These are phyloP conservation scores for Phaenicophaeus curvirostris DNA, from an alignment of 2,797 vertebrate species.

Conservation along the genomic window DNA sequence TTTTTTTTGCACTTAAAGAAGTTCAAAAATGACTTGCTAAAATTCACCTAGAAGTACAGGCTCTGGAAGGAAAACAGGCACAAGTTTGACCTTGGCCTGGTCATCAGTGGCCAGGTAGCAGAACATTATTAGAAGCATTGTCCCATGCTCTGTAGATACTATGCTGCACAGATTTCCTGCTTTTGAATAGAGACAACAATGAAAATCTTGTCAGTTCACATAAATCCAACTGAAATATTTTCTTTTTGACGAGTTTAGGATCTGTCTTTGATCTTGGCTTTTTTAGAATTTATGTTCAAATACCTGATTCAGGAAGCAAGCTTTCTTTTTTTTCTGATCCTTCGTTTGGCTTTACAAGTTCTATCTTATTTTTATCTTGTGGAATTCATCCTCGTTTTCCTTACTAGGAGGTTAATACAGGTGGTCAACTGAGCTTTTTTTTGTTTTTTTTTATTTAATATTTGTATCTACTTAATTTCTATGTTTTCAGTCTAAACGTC, in stretches of 20 bases:
- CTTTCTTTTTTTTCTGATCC: background rate
- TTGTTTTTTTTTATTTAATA: background rate
- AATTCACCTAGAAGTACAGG: background rate
- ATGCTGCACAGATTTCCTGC: background rate
- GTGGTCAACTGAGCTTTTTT: background rate
- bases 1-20: background rate
- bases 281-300: background rate
- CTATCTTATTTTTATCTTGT: background rate
- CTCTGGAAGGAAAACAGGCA: background rate
- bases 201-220: background rate
- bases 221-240: background rate
- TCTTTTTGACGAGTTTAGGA: background rate
- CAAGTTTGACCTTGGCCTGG: accelerated
- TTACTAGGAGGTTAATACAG: background rate
- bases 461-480: background rate
- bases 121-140: background rate
- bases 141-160: background rate
- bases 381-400: background rate
- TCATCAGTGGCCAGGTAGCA: background rate
- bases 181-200: background rate
- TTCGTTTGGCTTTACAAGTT: background rate
- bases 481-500: background rate
- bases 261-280: background rate
- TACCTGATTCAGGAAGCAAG: background rate
- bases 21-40: background rate